Conservation (phyloP, 2,888 invertebrate species). For the Dasysyrphus tricinctus region DNA sequence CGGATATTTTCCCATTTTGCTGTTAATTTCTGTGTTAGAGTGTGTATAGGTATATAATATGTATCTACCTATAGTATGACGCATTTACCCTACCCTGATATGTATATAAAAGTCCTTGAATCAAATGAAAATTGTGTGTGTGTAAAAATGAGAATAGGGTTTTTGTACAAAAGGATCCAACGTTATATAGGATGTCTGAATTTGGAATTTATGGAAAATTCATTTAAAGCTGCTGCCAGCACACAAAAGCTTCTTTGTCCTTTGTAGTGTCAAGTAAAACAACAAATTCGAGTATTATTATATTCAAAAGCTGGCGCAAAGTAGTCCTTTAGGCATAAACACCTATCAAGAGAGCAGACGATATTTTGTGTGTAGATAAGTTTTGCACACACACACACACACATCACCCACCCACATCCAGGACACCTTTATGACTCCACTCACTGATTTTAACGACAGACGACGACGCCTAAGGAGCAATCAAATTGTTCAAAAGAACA, state of each 20-base stretch:
- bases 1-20: conserved; percentile 48
- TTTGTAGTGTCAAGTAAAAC: conserved; percentile 80
- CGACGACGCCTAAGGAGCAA: conserved; percentile 64
- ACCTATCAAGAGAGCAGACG: conserved; percentile 77
- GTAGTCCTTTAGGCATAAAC: conserved; percentile 75
- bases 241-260: conserved; percentile 67
- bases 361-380: conserved; percentile 31
- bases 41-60: not conserved
- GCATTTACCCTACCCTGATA: conserved; percentile 5
- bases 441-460: conserved; percentile 25
- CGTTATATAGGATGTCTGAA: not conserved
- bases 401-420: not conserved
- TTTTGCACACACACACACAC: conserved; percentile 15
- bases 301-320: conserved; percentile 70
- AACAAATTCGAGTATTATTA: conserved; percentile 77
- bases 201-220: conserved; percentile 35
- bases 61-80: not conserved
- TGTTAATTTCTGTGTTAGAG: conserved; percentile 43
- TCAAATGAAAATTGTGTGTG: conserved; percentile 31
- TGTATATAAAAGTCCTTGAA: conserved; percentile 37
- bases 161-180: conserved; percentile 16
- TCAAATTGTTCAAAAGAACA: conserved; percentile 50
- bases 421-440: conserved; percentile 19
- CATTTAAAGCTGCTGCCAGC: conserved; percentile 48
- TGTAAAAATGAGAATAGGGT: conserved; percentile 23